Evolutionary conservation across 2,113 vertebrate genomes (phyloP).

Genomic region (Dipodomys stephensi): DNA sequence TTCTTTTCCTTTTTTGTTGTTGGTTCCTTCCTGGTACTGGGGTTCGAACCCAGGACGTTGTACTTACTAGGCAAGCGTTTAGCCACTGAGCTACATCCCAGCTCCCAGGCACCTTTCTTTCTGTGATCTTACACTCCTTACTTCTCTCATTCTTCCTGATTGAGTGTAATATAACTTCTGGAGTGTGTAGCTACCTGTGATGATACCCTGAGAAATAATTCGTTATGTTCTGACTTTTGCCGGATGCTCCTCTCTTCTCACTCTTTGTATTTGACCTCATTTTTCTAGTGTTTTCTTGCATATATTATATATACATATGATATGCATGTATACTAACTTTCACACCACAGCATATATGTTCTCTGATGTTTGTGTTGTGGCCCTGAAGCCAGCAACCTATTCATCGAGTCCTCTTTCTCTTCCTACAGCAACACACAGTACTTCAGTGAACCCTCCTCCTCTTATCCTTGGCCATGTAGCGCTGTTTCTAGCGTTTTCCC

Average conservation of each 20-base stretch:
- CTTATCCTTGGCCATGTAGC: not conserved
- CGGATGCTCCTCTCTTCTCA: not conserved
- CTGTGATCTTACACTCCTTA: no score
- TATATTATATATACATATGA: not conserved
- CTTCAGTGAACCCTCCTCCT: not conserved
- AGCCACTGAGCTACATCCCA: no score
- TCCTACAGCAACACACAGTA: not conserved
- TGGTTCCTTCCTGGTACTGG: no score
- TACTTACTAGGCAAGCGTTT: no score
- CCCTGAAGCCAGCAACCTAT: not conserved
- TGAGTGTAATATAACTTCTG: not conserved
- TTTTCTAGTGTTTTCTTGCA: not conserved
- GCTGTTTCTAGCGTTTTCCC: not conserved
- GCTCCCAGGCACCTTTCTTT: no score
- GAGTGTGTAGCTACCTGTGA: not conserved
- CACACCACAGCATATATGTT: not conserved
- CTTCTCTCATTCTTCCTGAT: no score
- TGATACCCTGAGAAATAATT: not conserved
- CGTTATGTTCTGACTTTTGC: not conserved
- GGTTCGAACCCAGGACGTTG: no score
- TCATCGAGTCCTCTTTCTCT: not conserved
- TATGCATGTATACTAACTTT: not conserved
- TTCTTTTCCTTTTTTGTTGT: not conserved
- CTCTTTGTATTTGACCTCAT: not conserved
- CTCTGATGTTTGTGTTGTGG: not conserved